phyloP scores from a whole-genome alignment of 1,140 invertebrate species.

The Zaprionus vittiger region DNA sequence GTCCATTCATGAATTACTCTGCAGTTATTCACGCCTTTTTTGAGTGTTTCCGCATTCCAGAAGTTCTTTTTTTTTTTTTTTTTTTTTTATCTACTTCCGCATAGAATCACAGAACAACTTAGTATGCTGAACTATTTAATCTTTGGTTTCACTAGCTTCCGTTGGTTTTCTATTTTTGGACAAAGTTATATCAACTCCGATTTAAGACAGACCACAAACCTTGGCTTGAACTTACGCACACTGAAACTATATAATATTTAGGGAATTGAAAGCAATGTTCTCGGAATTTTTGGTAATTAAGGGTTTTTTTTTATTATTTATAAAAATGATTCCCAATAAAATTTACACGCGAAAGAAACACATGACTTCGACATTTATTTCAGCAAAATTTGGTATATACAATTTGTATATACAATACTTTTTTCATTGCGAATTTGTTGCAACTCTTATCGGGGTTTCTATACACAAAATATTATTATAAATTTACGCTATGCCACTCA shows the following conservation, averaged over 20 bases:
- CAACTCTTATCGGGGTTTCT: no score
- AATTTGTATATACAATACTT: no score
- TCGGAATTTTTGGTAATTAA: neutral
- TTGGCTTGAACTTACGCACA: slow-evolving; percentile 18
- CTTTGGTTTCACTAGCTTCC: slow-evolving; percentile 20
- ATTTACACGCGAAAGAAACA: no score
- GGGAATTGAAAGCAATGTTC: neutral
- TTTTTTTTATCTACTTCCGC: slow-evolving; percentile 26
- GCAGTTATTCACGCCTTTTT: slow-evolving; percentile 24
- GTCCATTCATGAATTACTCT: slow-evolving; percentile 66
- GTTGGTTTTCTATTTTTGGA: slow-evolving; percentile 31
- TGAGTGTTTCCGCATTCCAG: slow-evolving; percentile 69
- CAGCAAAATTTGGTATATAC: no score
- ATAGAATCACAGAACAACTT: slow-evolving; percentile 22
- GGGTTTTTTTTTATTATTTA: neutral
- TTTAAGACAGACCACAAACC: neutral
- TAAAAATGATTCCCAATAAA: no score
- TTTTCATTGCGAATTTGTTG: no score
- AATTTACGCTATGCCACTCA: no score
- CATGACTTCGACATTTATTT: no score
- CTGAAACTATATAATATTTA: neutral
- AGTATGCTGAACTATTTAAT: slow-evolving; percentile 11
- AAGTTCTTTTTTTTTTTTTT: slow-evolving; percentile 3
- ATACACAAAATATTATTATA: no score
- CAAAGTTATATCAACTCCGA: slow-evolving; percentile 15